Evolutionary conservation across 2,797 vertebrate genomes (phyloP), one percentile per base, ranked within the genome.

Genomic region (Pseudopleuronectes americanus): DNA sequence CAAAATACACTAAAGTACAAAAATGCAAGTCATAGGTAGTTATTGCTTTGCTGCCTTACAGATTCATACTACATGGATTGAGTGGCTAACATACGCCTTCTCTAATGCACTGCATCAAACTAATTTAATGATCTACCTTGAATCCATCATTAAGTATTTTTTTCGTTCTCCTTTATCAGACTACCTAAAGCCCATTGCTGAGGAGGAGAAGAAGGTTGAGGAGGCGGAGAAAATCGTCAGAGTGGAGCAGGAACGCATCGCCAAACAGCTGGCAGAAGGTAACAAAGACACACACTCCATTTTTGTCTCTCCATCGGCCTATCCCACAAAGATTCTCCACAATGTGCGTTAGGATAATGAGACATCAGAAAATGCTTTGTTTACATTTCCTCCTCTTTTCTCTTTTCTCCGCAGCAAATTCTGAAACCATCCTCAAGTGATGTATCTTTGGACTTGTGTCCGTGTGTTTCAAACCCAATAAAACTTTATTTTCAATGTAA

Each of bases 131-230:
- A 10, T 33, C 31, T 33, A 10, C 31, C 31, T 33, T 33, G 2
- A 33, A 1, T 33, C 8, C 8, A 33, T 2, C 8, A 33, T 33
- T 33, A 33, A 33, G 43, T 4, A 1, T 7, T 31, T 71, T 7
- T 38, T 43, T 14, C 48, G 16, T 49, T 43, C 0, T 74, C 76
- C 8, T 33, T 47, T 55, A 76, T 26, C 83, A 99, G 97, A 95
- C 3, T 96, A 98, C 77, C 89, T 98, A 26, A 98, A 97, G 82
- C 97, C 97, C 2, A 87, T 96, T 60, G 97, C 95, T 8, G 96
- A 93, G 22, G 96, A 98, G 72, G 96, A 99, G 76, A 93, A 92
- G 54, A 93, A 81, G 86, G 0, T 96, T 31, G 97, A 96, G 48
- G 95, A 93, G 0, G 95, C 94, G 3, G 96, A 97, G 86, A 97